These are phyloP conservation scores for Marcusenius ussheri DNA, from an alignment of 2,113 vertebrate species.

Conservation along the genomic window DNA sequence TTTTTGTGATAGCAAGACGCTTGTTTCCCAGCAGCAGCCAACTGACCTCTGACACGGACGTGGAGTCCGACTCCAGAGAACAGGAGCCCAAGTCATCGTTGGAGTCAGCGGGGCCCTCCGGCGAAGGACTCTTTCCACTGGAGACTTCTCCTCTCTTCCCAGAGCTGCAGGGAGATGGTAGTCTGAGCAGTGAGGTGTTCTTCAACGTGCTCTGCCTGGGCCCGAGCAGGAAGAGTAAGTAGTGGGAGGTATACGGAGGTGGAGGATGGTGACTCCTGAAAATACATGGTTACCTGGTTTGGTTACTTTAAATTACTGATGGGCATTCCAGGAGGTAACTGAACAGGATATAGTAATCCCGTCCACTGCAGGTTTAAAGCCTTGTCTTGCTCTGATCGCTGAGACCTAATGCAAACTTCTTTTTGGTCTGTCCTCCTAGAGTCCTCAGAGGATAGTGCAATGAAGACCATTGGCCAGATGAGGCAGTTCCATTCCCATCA, in stretches of 20 bases:
- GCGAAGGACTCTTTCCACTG: constrained; percentile 51
- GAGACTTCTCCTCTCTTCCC: constrained; percentile 52
- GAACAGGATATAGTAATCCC: not conserved
- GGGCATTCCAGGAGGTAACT: not conserved
- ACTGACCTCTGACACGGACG: constrained; percentile 38
- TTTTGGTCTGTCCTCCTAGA: constrained; percentile 16
- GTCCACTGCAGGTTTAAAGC: not conserved
- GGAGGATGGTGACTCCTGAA: not conserved
- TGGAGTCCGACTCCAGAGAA: constrained; percentile 31
- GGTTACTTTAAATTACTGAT: not conserved
- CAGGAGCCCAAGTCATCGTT: constrained; percentile 52
- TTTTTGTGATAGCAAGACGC: not conserved
- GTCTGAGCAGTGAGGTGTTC: constrained; percentile 60
- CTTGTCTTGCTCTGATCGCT: not conserved
- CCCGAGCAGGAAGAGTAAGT: constrained; percentile 51
- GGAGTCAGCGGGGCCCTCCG: constrained; percentile 55
- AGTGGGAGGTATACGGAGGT: not conserved
- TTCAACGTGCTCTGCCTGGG: constrained; percentile 57
- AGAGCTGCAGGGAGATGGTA: constrained; percentile 30
- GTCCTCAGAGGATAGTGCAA: constrained; percentile 39
- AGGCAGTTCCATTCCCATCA: constrained; percentile 68
- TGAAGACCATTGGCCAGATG: constrained; percentile 59
- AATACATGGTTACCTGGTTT: not conserved
- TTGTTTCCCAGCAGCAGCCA: constrained; percentile 38
- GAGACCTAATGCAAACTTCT: not conserved